Evolutionary conservation across 2,888 invertebrate species (phyloP).

Genomic region (Phania funesta): DNA sequence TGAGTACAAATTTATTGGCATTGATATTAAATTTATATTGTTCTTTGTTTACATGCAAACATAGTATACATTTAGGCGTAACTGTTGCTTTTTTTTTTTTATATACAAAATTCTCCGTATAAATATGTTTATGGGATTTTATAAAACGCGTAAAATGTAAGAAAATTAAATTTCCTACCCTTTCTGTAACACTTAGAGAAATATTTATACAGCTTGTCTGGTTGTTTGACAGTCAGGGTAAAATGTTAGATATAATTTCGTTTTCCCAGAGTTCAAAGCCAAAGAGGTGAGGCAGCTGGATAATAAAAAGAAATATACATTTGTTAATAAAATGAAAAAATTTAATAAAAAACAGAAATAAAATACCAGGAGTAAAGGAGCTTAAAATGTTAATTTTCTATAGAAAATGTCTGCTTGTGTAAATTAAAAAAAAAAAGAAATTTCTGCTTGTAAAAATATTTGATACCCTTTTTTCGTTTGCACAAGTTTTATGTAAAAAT

Average conservation of each 20-base stretch:
- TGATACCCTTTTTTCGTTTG: no score
- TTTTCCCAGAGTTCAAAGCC: neutral
- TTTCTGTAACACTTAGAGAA: neutral
- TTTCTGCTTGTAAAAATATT: no score
- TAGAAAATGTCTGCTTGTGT: no score
- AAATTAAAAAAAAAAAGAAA: no score
- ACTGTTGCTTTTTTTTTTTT: conserved; percentile 54
- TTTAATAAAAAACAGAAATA: conserved; percentile 1
- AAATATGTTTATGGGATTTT: neutral
- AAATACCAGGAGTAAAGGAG: conserved; percentile 18
- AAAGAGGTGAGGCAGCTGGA: neutral
- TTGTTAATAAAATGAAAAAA: conserved; percentile 41
- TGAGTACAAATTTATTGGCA: conserved; percentile 63
- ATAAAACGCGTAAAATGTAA: neutral
- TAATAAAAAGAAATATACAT: conserved; percentile 45
- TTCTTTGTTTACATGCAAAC: conserved; percentile 6
- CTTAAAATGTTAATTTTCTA: no score
- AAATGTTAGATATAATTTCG: conserved; percentile 54
- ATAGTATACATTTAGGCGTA: conserved; percentile 61
- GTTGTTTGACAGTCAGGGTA: conserved; percentile 27
- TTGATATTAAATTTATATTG: conserved; percentile 65
- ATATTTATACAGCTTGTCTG: neutral
- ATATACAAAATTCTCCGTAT: neutral
- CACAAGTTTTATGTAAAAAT: no score
- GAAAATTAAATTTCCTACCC: neutral